These are phyloP conservation scores for Caenorhabditis elegans DNA, from an alignment of 1,140 invertebrate species.

Conservation along the genomic window DNA sequence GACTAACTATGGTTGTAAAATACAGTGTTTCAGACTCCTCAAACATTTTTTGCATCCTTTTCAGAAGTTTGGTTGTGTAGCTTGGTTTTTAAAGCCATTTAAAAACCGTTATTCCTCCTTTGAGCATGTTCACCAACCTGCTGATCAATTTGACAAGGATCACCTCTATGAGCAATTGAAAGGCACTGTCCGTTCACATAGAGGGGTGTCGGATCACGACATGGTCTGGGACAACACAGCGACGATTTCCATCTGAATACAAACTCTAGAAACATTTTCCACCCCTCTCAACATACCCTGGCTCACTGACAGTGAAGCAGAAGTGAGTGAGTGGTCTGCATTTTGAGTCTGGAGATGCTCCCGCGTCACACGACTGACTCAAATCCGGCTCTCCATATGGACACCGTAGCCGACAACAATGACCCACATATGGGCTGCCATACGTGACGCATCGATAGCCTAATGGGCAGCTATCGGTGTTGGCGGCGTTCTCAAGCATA, in stretches of 20 bases:
- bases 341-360: conserved; percentile 63
- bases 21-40: no score
- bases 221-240: conserved; percentile 63
- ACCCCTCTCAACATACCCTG: conserved; percentile 43
- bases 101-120: no score
- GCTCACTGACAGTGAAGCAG: conserved; percentile 63
- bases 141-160: conserved; percentile 62
- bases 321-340: conserved; percentile 65
- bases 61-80: no score
- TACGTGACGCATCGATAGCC: conserved; percentile 66
- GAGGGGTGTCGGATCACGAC: conserved; percentile 63
- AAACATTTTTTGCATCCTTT: no score
- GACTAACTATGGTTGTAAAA: no score
- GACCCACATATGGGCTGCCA: conserved; percentile 66
- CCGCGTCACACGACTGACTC: conserved; percentile 64
- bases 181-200: conserved; percentile 66
- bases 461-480: conserved; percentile 65
- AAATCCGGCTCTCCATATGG: conserved; percentile 66
- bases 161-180: conserved; percentile 61
- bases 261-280: not conserved
- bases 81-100: no score
- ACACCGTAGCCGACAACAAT: conserved; percentile 62
- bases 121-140: conserved; percentile 32
- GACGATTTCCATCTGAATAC: conserved; percentile 60
- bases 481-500: conserved; percentile 66